These are phyloP conservation scores for Manis pentadactyla DNA, from an alignment of 2,797 vertebrate species.

Conservation along the genomic window DNA sequence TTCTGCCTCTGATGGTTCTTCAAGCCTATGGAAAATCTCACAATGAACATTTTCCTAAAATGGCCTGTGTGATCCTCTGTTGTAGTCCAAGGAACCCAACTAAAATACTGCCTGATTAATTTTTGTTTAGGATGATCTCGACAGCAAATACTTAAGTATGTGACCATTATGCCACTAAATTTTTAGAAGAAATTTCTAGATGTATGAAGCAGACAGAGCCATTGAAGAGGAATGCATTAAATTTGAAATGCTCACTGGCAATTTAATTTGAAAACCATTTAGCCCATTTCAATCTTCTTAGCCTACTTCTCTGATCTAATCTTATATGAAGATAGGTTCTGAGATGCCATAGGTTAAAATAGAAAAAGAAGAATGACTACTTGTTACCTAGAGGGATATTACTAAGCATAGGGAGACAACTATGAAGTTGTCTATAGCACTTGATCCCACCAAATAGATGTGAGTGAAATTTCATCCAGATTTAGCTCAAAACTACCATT, in stretches of 20 bases:
- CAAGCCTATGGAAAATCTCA: neutral
- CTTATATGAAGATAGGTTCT: neutral
- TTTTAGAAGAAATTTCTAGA: conserved; percentile 41
- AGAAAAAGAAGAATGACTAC: neutral
- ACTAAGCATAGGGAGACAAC: neutral
- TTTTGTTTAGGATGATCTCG: conserved; percentile 2
- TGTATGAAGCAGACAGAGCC: neutral
- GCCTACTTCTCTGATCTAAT: neutral
- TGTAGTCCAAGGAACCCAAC: neutral
- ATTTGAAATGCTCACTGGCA: neutral
- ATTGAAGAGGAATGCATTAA: conserved; percentile 5
- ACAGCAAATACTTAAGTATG: neutral
- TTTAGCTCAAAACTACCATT: neutral
- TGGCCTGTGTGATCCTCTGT: neutral
- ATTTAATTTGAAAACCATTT: neutral
- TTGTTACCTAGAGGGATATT: neutral
- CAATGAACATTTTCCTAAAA: neutral
- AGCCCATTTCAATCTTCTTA: neutral
- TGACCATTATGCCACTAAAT: neutral
- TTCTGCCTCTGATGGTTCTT: neutral
- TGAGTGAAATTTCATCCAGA: neutral
- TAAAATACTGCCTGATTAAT: neutral
- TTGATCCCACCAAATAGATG: neutral
- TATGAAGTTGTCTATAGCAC: neutral
- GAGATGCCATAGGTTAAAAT: neutral